phyloP scores from a whole-genome alignment of 2,888 invertebrate species.

The Scelioninae gen. 2 region DNA sequence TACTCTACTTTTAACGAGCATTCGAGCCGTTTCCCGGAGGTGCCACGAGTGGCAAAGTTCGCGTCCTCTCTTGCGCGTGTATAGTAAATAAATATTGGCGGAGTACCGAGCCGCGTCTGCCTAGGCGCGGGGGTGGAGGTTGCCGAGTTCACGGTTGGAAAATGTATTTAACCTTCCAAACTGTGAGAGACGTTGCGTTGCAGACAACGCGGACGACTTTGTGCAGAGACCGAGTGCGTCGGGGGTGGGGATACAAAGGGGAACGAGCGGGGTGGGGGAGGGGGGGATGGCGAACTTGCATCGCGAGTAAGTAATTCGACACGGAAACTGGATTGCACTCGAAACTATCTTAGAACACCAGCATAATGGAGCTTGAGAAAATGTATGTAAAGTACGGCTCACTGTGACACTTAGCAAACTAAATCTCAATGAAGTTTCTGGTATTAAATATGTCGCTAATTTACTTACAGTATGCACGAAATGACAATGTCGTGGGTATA shows the following conservation, averaged over 20 bases:
- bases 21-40: conserved; percentile 37
- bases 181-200: conserved; percentile 40
- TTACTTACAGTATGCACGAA: conserved; percentile 14
- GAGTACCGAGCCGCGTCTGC: conserved; percentile 41
- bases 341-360: conserved; percentile 50
- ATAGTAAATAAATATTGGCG: conserved; percentile 57
- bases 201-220: conserved; percentile 28
- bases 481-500: not conserved
- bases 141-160: conserved; percentile 47
- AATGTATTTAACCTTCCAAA: conserved; percentile 52
- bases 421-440: conserved; percentile 27
- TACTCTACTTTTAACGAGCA: conserved; percentile 60
- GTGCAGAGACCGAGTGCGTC: conserved; percentile 34
- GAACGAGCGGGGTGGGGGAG: not conserved
- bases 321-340: conserved; percentile 65
- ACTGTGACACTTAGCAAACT: conserved; percentile 23
- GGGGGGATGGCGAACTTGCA: conserved; percentile 54
- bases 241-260: conserved; percentile 11
- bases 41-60: conserved; percentile 49
- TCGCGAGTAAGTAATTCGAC: conserved; percentile 67
- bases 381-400: conserved; percentile 42
- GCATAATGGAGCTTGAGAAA: conserved; percentile 47
- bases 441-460: conserved; percentile 32
- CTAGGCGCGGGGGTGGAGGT: conserved; percentile 36
- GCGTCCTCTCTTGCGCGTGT: conserved; percentile 41